Evolutionary conservation across 1,140 invertebrate genomes (phyloP).

Genomic region (Anastrepha obliqua): DNA sequence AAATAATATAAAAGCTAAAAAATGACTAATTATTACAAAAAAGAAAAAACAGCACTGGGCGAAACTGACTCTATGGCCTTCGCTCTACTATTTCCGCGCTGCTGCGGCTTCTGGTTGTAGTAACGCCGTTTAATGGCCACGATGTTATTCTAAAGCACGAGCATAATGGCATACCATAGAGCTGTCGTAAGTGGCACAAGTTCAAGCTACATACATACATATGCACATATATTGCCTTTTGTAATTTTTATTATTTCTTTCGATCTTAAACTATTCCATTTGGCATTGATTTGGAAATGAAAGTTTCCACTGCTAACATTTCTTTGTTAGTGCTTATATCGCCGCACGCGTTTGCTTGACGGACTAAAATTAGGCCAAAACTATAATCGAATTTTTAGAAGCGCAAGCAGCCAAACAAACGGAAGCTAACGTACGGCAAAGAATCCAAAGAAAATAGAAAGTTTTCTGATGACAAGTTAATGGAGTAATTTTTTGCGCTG

Average conservation of each 20-base stretch:
- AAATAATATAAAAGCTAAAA: background rate
- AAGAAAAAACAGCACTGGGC: background rate
- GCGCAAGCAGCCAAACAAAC: background rate
- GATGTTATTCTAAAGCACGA: conserved; percentile 1
- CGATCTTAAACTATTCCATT: background rate
- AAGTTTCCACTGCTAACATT: conserved; percentile 1
- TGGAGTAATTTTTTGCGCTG: background rate
- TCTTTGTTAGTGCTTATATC: background rate
- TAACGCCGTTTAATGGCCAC: conserved; percentile 15
- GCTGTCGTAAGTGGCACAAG: background rate
- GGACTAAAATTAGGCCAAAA: conserved; percentile 33
- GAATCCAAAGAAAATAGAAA: conserved; percentile 27
- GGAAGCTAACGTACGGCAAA: background rate
- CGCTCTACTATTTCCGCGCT: conserved; percentile 15
- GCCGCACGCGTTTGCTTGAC: background rate
- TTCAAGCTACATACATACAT: background rate
- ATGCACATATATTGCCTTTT: background rate
- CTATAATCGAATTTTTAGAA: conserved; percentile 12
- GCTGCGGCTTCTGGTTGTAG: background rate
- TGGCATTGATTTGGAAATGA: conserved; percentile 49
- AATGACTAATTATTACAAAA: background rate
- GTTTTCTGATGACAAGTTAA: conserved; percentile 31
- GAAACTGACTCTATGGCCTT: background rate
- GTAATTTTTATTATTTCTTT: background rate
- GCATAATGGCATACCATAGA: background rate